Evolutionary conservation across 2,113 vertebrate species (phyloP), one percentile per base, ranked within the genome.

Genomic region (Tragulus kanchil): DNA sequence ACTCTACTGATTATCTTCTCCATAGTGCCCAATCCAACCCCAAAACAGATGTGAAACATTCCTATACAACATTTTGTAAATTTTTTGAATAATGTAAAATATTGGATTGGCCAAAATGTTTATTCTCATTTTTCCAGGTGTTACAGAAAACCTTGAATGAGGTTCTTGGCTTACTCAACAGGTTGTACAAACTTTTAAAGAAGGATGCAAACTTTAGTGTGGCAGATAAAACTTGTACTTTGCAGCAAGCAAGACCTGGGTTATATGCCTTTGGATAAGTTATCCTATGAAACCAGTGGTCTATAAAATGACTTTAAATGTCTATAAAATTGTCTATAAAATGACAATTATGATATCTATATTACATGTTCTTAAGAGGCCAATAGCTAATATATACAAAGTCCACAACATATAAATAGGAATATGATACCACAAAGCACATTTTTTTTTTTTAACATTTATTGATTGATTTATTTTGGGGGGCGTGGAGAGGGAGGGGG

Each of bases 251-350:
- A 88, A 93, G n/a, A 31, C 42, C 7, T 58, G 28, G 23, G 31
- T 89, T 64, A 31, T 52, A 16, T 54, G 28, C 16, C 4, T 90
- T 90, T 94, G 28, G 14, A 36, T 75, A 90, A 86, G 3, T 54
- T 82, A 89, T 3, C 31, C 26, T 65, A 17, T 59, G 26, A 93
- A 94, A n/a, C 14, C 42, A 78, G 23, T 78, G n/a, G n/a, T n/a
- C n/a, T n/a, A n/a, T n/a, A n/a, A n/a, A n/a, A n/a, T n/a, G n/a
- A n/a, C n/a, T n/a, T n/a, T n/a, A n/a, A n/a, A n/a, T n/a, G n/a
- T n/a, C n/a, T n/a, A n/a, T n/a, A n/a, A n/a, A n/a, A n/a, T 77
- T 58, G 59, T 86, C 42, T 78, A 45, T 45, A 83, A 97, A 95
- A 87, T 71, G 5, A 87, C 8, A 73, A 23, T 50, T 90, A 77